Base-by-base conservation (phyloP, 1,140 invertebrate species). In the Philopotamus ludificatus region DNA sequence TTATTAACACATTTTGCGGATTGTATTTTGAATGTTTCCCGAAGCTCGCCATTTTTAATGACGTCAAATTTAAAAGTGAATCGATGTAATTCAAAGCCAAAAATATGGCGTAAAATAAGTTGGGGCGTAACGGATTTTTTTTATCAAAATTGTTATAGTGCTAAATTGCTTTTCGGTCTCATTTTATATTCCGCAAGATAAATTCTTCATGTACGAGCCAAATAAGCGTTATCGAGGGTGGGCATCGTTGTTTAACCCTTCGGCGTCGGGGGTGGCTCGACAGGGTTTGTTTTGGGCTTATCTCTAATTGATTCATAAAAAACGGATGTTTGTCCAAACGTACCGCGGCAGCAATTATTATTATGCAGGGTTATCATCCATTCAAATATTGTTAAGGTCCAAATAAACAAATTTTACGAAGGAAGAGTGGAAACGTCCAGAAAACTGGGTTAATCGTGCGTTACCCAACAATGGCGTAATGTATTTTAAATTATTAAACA, bases 271-370 rank as follows among this genome's bases (percentile, higher is more conserved):
- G 20, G 20, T n/a, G 4, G 28, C 28, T 41, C 44, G 15, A 7
- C 55, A 42, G 20, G 20, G 28, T 59, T 59, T 42, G 44, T 41
- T 42, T 59, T 20, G 28, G 23, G 26, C 55, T 59, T 59, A 59
- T 59, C 55, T 59, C 20, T 59, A 59, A 59, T 59, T 59, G 55
- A 59, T 18, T 28, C 39, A 59, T 59, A 59, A 59, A 59, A 41
- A 59, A 59, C 15, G 28, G 16, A 23, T 59, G 10, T 44, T 34
- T 34, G 28, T 34, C 28, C 28, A 12, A 34, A 34, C 12, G 12
- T 34, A 34, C 28, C 4, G 12, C 4, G 28, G 28, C 28, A 12
- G 12, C 28, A 4, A 12, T 34, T 4, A 34, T 34, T 34, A 34
- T 34, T 4, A 12, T 12, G 28, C 28, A 34, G 28, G 28, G 28